Percentiles rank a stretch among this genome's conserved stretches.
Evolutionary conservation across 2,797 vertebrate species (phyloP).

Genomic region (Pagetopsis macropterus): DNA sequence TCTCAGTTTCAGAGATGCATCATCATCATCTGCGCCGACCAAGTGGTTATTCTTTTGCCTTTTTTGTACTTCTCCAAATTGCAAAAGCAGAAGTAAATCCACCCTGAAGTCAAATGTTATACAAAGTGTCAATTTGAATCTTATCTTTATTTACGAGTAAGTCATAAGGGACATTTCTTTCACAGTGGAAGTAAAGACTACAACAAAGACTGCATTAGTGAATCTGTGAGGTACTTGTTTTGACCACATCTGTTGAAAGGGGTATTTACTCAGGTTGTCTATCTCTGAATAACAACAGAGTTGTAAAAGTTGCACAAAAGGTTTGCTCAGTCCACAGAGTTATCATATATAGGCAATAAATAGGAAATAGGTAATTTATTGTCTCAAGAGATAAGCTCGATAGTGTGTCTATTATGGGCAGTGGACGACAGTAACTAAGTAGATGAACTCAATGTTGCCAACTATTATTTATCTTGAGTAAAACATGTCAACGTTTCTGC

Average conservation of each 20-base stretch:
- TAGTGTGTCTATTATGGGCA: not conserved
- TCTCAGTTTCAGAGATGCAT: not conserved
- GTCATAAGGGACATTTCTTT: not conserved
- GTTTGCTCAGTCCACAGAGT: slow-evolving; percentile 28
- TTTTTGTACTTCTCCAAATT: slow-evolving; percentile 1
- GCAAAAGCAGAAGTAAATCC: slow-evolving; percentile 15
- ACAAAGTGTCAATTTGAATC: not conserved
- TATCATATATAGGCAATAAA: slow-evolving; percentile 26
- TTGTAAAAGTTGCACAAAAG: slow-evolving; percentile 14
- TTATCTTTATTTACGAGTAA: not conserved
- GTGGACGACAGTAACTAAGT: no score
- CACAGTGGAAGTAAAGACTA: not conserved
- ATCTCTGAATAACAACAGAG: not conserved
- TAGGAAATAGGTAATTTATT: slow-evolving; percentile 13
- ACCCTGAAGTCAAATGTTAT: not conserved
- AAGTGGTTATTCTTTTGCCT: not conserved
- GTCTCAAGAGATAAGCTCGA: not conserved
- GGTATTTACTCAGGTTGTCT: no score
- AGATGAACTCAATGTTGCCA: no score
- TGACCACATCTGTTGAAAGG: no score
- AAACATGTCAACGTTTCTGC: no score
- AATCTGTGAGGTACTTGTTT: not conserved
- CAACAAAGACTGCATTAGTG: not conserved
- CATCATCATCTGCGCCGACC: not conserved
- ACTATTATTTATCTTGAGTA: no score